Evolutionary conservation across 2,888 invertebrate species (phyloP), one percentile per base, ranked within the genome.

Genomic region (Pseudanteris insignis): DNA sequence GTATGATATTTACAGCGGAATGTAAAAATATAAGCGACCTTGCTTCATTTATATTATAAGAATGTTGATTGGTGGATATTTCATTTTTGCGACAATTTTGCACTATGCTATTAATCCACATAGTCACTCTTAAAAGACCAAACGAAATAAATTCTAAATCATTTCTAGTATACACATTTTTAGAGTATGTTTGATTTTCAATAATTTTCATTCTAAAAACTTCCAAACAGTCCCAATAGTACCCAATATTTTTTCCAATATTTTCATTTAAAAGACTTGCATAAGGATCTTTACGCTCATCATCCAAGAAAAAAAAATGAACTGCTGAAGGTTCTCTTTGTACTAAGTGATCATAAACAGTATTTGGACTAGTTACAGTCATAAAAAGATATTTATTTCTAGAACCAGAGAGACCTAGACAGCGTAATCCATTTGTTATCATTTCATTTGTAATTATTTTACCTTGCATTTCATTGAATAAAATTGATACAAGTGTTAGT

Each of bases 151-250:
- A 58, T 33, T 77, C 72, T 2, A 75, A 64, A 38, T 72, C 60
- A 0, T 53, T 47, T 3, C 67, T 24, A 2, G 26, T 30, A 7
- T 15, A 57, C 1, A 65, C 2, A 0, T 24, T n/a, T 12, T 53
- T 24, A 2, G 12, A 26, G 9, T 61, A 61, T 8, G 61, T 66
- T 1, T 36, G 5, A 10, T 66, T 53, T 33, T 67, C 74, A 2
- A 70, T 60, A 9, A 73, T 70, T 50, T 63, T 71, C 1, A 77
- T 64, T 28, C 78, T 64, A 5, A 80, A 63, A 2, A 71, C 32
- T 60, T 81, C 80, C 8, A 81, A 51, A 55, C 76, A 78, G 41
- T 81, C 81, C 81, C 81, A 81, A 15, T 75, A 51, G 2, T 62
- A 53, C 5, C 58, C 53, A 1, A 78, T 54, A 7, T 65, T 47